Evolutionary conservation across 2,797 vertebrate genomes (phyloP).

Genomic region (Leuciscus waleckii): DNA sequence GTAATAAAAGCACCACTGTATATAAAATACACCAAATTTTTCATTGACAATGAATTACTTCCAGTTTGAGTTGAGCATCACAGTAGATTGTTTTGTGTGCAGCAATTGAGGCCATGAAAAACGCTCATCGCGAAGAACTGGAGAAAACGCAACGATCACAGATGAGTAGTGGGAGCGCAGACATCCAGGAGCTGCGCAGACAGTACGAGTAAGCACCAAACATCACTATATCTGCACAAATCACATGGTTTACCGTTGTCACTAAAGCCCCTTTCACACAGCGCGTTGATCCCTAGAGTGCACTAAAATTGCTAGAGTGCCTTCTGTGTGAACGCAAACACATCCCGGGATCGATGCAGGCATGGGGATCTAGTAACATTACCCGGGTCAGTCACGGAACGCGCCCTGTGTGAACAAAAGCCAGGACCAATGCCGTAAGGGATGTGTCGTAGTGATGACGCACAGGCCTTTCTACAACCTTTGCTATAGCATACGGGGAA

Average conservation of each 20-base stretch:
- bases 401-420: no score
- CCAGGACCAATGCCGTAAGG: no score
- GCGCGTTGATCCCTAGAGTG: no score
- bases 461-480: no score
- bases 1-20: constrained; percentile 68
- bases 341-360: no score
- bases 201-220: constrained; percentile 88
- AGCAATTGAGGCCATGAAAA: constrained; percentile 99
- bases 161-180: constrained; percentile 90
- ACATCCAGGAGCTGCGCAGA: constrained; percentile 89
- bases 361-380: no score
- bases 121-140: constrained; percentile 94
- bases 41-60: constrained; percentile 1
- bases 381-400: no score
- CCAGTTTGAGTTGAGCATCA: not conserved
- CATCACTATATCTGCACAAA: not conserved
- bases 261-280: no score
- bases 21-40: not conserved
- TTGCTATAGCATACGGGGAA: no score
- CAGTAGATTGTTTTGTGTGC: not conserved
- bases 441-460: no score
- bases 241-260: not conserved
- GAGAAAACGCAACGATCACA: constrained; percentile 94
- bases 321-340: no score
- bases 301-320: no score